Base-by-base conservation (phyloP, 2,113 vertebrate genomes). In the Chaenogobius annularis region DNA sequence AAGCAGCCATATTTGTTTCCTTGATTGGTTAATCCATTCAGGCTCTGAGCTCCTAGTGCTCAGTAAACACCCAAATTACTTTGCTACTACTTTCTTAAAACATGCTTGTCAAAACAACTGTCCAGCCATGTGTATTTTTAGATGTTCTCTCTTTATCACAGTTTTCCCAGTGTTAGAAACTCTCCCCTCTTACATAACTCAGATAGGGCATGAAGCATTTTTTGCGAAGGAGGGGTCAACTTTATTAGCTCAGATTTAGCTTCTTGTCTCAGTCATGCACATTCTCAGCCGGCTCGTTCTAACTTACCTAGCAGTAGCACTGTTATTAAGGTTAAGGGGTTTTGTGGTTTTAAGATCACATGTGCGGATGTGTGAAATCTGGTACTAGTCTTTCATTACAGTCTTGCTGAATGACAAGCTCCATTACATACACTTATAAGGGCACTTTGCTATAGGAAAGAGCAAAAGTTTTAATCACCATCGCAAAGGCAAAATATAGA, bases 341-440 rank as follows among this genome's bases (percentile, higher is more conserved):
- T 63, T 40, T 12, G 35, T 63, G 61, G 17, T 63, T 43, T 37
- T 40, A n/a, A 31, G 58, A 48, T 35, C 83, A 31, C 26, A 75
- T 76, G 67, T 74, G 72, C 68, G 66, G 37, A 82, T 72, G 79
- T 83, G 81, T 77, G 64, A 78, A 82, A 85, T 73, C 50, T 52
- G 69, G 69, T 26, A 72, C 71, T 78, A 61, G 75, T 62, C 72
- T 83, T 73, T 82, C 78, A 85, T 89, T 83, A 80, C 65, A 44
- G 47, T 68, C 69, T 61, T 46, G 52, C 62, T 56, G 79, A 84
- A 85, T 79, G 52, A 82, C 77, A 81, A 43, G 64, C 69, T 74
- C 54, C 17, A 73, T 85, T 76, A 83, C 80, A 35, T 71, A 72
- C 50, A 61, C 72, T n/a, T 66, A 35, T 35, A 70, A 61, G 44